phyloP scores from a whole-genome alignment of 2,888 invertebrate species.

The Dilophus febrilis region DNA sequence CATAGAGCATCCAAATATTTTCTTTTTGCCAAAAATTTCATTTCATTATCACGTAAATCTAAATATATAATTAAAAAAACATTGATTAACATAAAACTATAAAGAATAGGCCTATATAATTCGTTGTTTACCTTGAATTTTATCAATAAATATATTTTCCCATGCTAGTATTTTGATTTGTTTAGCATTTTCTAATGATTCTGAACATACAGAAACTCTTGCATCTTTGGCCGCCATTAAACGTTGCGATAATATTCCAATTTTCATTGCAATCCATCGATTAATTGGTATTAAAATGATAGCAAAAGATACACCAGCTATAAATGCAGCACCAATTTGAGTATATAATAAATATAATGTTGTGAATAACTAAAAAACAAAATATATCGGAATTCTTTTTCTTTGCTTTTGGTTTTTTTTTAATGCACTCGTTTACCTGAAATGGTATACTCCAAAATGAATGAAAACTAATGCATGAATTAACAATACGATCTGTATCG shows the following conservation, averaged over 20 bases:
- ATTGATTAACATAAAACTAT: too few relatives aligned
- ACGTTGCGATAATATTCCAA: constrained; percentile 65
- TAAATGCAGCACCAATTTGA: constrained; percentile 79
- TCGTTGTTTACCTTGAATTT: constrained; percentile 38
- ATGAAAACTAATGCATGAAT: constrained; percentile 92
- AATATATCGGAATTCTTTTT: constrained; percentile 1
- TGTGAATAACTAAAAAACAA: constrained; percentile 47
- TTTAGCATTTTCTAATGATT: constrained; percentile 72
- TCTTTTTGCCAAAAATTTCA: constrained; percentile 61
- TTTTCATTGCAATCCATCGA: constrained; percentile 72
- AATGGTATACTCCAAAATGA: constrained; percentile 93
- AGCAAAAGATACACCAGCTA: constrained; percentile 79
- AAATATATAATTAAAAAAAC: too few relatives aligned
- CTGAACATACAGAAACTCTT: constrained; percentile 72
- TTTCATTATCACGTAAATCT: constrained; percentile 52
- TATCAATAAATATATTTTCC: constrained; percentile 71
- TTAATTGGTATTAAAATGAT: constrained; percentile 84
- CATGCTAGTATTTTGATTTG: constrained; percentile 85
- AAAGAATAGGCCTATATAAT: too few relatives aligned
- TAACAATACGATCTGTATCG: constrained; percentile 87
- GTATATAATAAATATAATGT: constrained; percentile 68
- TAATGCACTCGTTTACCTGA: too few relatives aligned
- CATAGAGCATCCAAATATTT: constrained; percentile 96
- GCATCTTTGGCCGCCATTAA: constrained; percentile 86
- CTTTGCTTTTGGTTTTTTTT: too few relatives aligned